Evolutionary conservation across 2,113 vertebrate genomes (phyloP), one percentile per base, ranked within the genome.

Genomic region (Oryzias melastigma): DNA sequence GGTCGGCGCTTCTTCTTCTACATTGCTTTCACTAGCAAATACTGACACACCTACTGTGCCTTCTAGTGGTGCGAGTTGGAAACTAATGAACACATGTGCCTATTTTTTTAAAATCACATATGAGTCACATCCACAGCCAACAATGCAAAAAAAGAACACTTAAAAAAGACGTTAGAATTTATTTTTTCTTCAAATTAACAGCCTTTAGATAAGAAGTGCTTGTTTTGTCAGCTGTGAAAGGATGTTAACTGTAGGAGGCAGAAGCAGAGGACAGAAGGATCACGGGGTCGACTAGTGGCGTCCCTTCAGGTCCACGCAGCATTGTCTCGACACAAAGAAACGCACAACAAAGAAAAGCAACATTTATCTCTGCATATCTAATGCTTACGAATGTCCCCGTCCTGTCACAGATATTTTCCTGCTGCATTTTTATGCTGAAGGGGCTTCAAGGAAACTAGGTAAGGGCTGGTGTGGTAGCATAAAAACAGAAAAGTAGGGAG

Each of bases 291-390:
- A 22, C 57, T 72, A 55, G 62, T 62, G 52, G 35, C 13, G 69
- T 80, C 75, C 50, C 66, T 50, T 15, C n/a, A 73, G 72, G 76
- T 59, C 42, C 68, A 81, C 76, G 76, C 70, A 78, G 60, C 77
- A 73, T 85, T 82, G 75, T 68, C 65, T 82, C 52, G 24, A 58
- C 13, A 43, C 22, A 25, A 15, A 41, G 13, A 62, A 7, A 46
- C n/a, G 19, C 17, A 59, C 18, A 49, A 48, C 57, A 70, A 58
- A 48, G 65, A 69, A n/a, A 44, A 43, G 48, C 50, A 54, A 42
- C 22, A 52, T 8, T 25, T 18, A n/a, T 52, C 62, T 64, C 1
- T 40, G 42, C 29, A 22, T 5, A 27, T 46, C 13, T 24, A 54
- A 50, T 27, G 15, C 45, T 27, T 51, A 41, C 15, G 3, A 35